Conservation (phyloP, 1,140 invertebrate genomes). For the Cylas formicarius region DNA sequence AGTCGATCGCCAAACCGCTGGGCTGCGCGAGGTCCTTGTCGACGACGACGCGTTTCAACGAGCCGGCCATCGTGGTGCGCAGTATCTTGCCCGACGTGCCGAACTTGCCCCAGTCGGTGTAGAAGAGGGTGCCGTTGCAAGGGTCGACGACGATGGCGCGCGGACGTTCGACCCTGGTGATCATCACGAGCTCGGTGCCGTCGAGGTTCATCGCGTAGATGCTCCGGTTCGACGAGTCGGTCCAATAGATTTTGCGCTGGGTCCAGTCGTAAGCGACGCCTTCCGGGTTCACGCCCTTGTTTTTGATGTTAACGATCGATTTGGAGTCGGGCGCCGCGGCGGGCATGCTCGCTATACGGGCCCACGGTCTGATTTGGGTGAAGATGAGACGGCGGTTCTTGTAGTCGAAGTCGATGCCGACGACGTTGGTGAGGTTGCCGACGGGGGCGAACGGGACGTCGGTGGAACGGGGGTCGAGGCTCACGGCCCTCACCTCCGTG, state of each 20-base stretch:
- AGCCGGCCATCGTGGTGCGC: slow-evolving; percentile 93
- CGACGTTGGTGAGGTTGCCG: slow-evolving; percentile 90
- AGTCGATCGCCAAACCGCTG: slow-evolving; percentile 93
- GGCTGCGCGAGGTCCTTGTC: slow-evolving; percentile 89
- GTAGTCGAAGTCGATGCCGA: slow-evolving; percentile 94
- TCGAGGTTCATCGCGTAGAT: slow-evolving; percentile 94
- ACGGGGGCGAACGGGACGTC: slow-evolving; percentile 79
- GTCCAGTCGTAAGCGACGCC: slow-evolving; percentile 97
- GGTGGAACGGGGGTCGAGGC: slow-evolving; percentile 72
- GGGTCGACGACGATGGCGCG: slow-evolving; percentile 95
- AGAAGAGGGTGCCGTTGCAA: slow-evolving; percentile 89
- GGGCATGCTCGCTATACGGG: slow-evolving; percentile 74
- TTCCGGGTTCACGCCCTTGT: slow-evolving; percentile 76
- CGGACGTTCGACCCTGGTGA: slow-evolving; percentile 84
- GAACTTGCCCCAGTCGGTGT: slow-evolving; percentile 89
- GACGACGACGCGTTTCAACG: slow-evolving; percentile 81
- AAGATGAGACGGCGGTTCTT: slow-evolving; percentile 79
- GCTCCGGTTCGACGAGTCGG: slow-evolving; percentile 87
- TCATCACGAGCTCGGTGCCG: slow-evolving; percentile 85
- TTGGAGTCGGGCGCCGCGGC: slow-evolving; percentile 55
- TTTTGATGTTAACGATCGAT: slow-evolving; percentile 66
- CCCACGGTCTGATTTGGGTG: slow-evolving; percentile 86
- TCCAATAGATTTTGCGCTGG: slow-evolving; percentile 95
- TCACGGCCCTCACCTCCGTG: slow-evolving; percentile 81
- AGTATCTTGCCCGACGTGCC: slow-evolving; percentile 92